These are phyloP conservation scores for Phlogophora meticulosa DNA, from an alignment of 2,888 invertebrate species.

Conservation along the genomic window DNA sequence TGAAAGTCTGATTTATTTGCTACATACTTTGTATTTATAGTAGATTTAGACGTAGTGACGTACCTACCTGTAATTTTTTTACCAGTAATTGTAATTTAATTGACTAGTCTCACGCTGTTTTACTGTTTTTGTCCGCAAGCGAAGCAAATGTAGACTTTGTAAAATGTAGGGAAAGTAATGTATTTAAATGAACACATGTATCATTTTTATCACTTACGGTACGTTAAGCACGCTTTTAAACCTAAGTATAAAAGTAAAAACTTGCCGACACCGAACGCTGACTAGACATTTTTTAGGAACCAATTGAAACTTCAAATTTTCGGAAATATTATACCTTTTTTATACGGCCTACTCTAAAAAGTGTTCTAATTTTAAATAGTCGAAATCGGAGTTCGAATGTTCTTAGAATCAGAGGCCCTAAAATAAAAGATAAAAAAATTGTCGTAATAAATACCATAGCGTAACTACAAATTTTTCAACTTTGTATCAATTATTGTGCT, in stretches of 20 bases:
- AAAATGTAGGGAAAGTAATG: conserved; percentile 36
- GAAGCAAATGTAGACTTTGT: conserved; percentile 5
- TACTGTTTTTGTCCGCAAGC: conserved; percentile 56
- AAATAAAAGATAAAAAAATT: too few relatives aligned
- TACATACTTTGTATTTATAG: conserved; percentile 54
- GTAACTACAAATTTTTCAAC: too few relatives aligned
- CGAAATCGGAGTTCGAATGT: too few relatives aligned
- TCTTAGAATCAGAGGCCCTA: too few relatives aligned
- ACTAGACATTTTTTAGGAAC: conserved; percentile 16
- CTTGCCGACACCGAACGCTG: neutral
- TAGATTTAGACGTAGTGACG: conserved; percentile 54
- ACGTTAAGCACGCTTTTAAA: conserved; percentile 34
- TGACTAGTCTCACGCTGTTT: conserved; percentile 71
- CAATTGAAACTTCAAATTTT: too few relatives aligned
- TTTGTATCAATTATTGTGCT: too few relatives aligned
- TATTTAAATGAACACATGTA: conserved; percentile 39
- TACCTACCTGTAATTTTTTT: conserved; percentile 60
- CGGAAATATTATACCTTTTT: too few relatives aligned
- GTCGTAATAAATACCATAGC: too few relatives aligned
- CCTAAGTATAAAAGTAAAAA: conserved; percentile 13
- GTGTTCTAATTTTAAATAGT: too few relatives aligned
- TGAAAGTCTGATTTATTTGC: conserved; percentile 66
- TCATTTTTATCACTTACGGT: conserved; percentile 52
- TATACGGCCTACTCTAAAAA: too few relatives aligned
- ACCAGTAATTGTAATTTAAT: conserved; percentile 66